Percentiles rank a stretch among this genome's conserved stretches.
Evolutionary conservation across 2,797 vertebrate genomes (phyloP).

Genomic region (Sebastes iracundus): DNA sequence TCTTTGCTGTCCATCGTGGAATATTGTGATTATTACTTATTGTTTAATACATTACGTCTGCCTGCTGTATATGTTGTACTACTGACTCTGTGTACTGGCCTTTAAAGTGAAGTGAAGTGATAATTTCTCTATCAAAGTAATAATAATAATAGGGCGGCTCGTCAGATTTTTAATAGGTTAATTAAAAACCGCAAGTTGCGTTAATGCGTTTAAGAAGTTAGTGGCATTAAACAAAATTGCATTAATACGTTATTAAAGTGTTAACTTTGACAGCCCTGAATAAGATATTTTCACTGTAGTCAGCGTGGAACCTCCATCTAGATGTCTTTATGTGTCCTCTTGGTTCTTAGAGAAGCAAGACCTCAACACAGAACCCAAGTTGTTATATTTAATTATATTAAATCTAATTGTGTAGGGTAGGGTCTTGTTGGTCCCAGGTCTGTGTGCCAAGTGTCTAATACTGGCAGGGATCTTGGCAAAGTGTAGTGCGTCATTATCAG

Average conservation of each 20-base stretch:
- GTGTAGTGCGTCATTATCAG: background rate
- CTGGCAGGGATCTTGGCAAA: background rate
- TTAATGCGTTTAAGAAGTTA: too few species aligned
- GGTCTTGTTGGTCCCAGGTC: background rate
- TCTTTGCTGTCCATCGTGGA: background rate
- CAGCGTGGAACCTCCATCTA: background rate
- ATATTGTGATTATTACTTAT: background rate
- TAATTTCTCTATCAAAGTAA: background rate
- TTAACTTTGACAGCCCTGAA: too few species aligned
- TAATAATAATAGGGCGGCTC: background rate
- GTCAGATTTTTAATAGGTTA: too few species aligned
- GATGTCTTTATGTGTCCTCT: background rate
- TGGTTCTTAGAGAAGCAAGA: background rate
- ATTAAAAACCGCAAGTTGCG: too few species aligned
- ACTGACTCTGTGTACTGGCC: background rate
- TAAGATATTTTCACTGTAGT: background rate
- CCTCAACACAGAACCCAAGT: background rate
- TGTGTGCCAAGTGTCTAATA: background rate
- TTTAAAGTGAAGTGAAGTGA: background rate
- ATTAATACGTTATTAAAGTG: too few species aligned
- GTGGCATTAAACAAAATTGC: rapidly evolving
- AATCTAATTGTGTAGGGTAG: background rate
- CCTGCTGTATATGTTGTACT: background rate
- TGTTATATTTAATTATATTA: background rate
- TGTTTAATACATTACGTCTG: background rate